phyloP scores from a whole-genome alignment of 2,888 invertebrate genomes.

The Pilophorus perplexus region DNA sequence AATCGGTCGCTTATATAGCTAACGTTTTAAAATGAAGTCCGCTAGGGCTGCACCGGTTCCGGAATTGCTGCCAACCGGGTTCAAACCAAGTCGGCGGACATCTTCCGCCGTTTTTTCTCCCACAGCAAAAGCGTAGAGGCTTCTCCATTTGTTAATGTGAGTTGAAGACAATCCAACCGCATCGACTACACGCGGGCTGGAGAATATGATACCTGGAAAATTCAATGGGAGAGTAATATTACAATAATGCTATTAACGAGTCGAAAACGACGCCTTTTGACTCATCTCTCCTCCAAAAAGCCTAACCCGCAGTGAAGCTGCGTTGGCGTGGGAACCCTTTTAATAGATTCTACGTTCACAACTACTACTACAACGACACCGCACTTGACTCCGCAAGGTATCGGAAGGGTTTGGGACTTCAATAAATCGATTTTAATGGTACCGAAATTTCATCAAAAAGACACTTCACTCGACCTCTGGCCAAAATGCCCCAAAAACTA shows the following conservation, averaged over 20 bases:
- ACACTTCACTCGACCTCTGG: no score
- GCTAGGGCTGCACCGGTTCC: slow-evolving; percentile 27
- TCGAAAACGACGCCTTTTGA: no score
- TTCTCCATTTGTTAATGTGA: neutral
- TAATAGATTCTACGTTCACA: no score
- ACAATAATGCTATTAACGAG: neutral
- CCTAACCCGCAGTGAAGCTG: no score
- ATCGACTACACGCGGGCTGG: slow-evolving; percentile 33
- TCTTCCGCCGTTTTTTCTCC: slow-evolving; percentile 35
- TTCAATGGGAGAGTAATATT: neutral
- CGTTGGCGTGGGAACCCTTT: no score
- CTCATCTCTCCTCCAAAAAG: no score
- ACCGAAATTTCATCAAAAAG: no score
- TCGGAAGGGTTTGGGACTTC: no score
- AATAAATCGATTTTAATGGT: no score
- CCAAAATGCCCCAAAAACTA: no score
- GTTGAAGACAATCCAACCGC: neutral
- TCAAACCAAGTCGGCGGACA: slow-evolving; percentile 17
- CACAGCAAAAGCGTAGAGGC: slow-evolving; percentile 14
- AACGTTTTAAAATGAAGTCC: slow-evolving; percentile 21
- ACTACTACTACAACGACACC: no score
- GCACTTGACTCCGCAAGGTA: no score
- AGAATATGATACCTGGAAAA: slow-evolving; percentile 31
- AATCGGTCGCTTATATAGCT: neutral
- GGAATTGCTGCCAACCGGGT: slow-evolving; percentile 10